phyloP scores from a whole-genome alignment of 2,113 vertebrate genomes.

The Cichladusa arquata region DNA sequence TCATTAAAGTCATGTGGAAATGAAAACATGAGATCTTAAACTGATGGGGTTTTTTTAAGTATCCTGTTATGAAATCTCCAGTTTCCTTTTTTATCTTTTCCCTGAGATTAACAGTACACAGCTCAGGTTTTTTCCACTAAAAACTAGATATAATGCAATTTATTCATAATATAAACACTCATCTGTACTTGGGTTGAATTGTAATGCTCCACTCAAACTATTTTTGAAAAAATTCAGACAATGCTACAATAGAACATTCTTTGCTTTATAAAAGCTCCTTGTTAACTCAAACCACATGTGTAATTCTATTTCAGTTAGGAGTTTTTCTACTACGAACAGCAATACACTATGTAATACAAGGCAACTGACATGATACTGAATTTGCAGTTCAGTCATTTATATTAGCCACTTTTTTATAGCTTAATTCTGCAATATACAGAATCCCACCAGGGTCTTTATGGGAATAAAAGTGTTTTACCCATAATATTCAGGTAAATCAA shows the following conservation, averaged over 20 bases:
- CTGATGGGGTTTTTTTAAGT: fast-evolving
- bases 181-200: background rate
- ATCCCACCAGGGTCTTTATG: background rate
- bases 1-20: background rate
- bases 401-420: background rate
- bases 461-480: background rate
- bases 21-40: background rate
- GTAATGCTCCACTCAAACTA: background rate
- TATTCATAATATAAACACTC: background rate
- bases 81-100: background rate
- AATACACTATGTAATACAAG: background rate
- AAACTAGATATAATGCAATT: background rate
- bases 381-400: background rate
- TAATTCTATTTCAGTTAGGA: background rate
- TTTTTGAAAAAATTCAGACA: background rate
- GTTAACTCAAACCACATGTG: background rate
- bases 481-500: background rate
- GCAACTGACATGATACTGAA: background rate
- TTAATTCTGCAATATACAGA: background rate
- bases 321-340: background rate
- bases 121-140: background rate
- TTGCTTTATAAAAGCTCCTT: background rate
- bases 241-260: background rate
- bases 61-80: background rate
- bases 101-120: background rate